Evolutionary conservation across 2,797 vertebrate genomes (phyloP).

Genomic region (Lophotriccus pileatus): DNA sequence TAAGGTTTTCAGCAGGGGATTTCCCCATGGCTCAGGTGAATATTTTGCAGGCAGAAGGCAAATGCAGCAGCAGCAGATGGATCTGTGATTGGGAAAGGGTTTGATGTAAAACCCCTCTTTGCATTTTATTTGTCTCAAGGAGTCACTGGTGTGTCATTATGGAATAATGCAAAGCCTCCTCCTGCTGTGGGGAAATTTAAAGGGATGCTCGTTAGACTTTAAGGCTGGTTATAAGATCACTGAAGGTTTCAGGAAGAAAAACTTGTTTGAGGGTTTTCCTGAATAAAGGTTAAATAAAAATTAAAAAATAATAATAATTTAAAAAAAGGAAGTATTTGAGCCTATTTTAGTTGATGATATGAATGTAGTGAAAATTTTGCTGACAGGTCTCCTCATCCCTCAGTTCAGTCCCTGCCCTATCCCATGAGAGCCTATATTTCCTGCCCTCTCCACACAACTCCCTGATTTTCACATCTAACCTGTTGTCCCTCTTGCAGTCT

Average conservation of each 20-base stretch:
- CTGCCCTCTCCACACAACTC: not conserved
- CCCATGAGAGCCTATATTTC: not conserved
- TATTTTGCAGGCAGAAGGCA: not conserved
- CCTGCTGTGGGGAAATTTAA: not conserved
- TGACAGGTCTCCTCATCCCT: not conserved
- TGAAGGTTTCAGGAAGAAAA: not conserved
- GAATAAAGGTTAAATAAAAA: not conserved
- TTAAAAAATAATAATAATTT: not conserved
- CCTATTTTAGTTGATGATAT: not conserved
- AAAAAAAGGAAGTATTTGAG: not conserved
- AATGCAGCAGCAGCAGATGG: not conserved
- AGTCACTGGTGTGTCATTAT: not conserved
- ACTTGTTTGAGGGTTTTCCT: not conserved
- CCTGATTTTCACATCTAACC: not conserved
- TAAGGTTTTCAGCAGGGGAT: not conserved
- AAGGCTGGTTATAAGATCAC: not conserved
- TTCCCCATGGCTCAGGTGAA: not conserved
- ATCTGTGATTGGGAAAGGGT: not conserved
- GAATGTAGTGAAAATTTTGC: not conserved
- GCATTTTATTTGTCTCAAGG: not conserved
- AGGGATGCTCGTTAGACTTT: not conserved
- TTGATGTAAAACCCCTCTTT: not conserved
- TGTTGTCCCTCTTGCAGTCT: not conserved
- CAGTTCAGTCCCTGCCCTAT: fast-evolving
- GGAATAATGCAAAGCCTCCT: not conserved